Conservation (phyloP, 1,140 invertebrate genomes). For the Teleogryllus occipitalis region DNA sequence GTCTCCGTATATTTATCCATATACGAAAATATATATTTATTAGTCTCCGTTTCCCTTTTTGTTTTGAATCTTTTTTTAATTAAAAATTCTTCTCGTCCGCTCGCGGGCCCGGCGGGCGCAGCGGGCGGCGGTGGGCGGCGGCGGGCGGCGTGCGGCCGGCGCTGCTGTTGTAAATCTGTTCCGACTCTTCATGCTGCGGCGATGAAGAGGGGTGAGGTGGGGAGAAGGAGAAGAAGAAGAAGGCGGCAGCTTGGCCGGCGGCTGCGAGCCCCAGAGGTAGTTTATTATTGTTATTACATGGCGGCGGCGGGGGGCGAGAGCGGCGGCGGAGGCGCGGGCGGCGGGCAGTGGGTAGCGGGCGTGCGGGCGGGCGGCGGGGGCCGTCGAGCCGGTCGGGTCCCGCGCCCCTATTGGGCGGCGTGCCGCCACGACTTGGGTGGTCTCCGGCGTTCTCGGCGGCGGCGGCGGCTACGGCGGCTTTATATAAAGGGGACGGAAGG, state of each 20-base stretch:
- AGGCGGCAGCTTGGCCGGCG: too few relatives aligned
- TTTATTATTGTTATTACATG: conserved; percentile 6
- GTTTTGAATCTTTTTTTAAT: background rate
- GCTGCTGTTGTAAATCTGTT: background rate
- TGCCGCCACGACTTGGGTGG: background rate
- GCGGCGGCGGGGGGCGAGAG: too few relatives aligned
- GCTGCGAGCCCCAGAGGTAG: background rate
- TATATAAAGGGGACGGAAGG: background rate
- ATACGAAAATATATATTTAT: background rate
- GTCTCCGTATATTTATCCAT: background rate
- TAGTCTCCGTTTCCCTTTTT: background rate
- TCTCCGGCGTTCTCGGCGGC: background rate
- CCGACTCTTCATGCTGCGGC: background rate
- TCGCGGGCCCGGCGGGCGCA: too few relatives aligned
- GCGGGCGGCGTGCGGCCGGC: too few relatives aligned
- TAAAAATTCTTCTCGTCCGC: background rate
- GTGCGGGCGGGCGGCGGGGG: too few relatives aligned
- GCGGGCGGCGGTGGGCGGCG: too few relatives aligned
- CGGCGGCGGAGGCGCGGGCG: too few relatives aligned
- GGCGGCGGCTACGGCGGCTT: too few relatives aligned
- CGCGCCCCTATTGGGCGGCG: background rate
- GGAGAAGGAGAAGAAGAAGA: too few relatives aligned
- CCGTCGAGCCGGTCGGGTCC: background rate
- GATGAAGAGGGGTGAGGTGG: background rate
- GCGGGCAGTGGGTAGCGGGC: too few relatives aligned